Percentiles rank a stretch among this genome's conserved stretches.
Conservation (phyloP, 2,797 vertebrate genomes). For the Epinephelus malabaricus region DNA sequence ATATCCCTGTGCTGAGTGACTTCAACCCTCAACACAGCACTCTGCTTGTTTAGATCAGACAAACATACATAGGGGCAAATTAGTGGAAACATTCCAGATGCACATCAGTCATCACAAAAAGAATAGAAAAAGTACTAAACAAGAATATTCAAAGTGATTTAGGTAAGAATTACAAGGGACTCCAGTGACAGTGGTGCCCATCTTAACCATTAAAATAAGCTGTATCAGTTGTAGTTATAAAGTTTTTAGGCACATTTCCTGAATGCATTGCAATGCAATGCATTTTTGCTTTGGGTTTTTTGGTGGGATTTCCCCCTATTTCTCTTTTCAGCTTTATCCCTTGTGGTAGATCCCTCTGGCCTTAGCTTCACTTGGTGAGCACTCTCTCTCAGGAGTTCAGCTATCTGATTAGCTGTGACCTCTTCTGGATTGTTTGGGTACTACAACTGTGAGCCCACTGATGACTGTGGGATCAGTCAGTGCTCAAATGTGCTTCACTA, state of each 20-base stretch:
- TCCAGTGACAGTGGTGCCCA: not conserved
- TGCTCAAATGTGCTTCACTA: not conserved
- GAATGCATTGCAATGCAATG: not conserved
- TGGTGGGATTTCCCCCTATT: not conserved
- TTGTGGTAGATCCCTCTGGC: not conserved
- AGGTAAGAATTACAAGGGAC: not conserved
- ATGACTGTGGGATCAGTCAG: not conserved
- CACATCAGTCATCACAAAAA: not conserved
- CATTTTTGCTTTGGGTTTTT: not conserved
- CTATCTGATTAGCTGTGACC: conserved; percentile 38
- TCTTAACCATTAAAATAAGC: not conserved
- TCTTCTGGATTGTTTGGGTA: conserved; percentile 64
- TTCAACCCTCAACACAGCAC: conserved; percentile 15
- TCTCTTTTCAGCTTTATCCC: not conserved
- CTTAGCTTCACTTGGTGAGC: not conserved
- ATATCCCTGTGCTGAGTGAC: conserved; percentile 4
- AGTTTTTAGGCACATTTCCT: not conserved
- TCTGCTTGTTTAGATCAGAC: conserved; percentile 13
- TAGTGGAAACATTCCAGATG: too few species aligned
- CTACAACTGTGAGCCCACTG: conserved; percentile 14
- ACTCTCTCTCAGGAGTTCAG: not conserved
- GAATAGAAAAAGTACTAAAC: not conserved
- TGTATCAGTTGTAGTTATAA: not conserved
- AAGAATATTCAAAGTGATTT: not conserved
- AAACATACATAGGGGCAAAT: not conserved